Evolutionary conservation across 2,797 vertebrate genomes (phyloP).

Genomic region (Parauchenoglanis punctatus): DNA sequence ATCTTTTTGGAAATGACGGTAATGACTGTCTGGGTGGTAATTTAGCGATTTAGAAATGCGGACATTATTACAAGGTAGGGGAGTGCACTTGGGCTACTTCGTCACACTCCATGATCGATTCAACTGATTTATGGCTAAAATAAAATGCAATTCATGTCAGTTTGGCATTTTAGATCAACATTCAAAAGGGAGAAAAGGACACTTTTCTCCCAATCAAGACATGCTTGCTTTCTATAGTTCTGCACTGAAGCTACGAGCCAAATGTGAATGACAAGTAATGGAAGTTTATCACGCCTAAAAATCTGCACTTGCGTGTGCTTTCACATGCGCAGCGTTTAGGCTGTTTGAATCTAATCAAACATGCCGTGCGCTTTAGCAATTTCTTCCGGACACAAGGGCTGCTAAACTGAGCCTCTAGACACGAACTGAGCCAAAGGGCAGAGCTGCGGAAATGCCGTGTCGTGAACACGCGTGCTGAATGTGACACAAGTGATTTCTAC

Average conservation of each 20-base stretch:
- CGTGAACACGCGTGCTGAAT: not conserved
- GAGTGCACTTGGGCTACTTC: not conserved
- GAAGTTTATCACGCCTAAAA: not conserved
- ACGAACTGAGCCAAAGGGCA: not conserved
- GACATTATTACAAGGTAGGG: not conserved
- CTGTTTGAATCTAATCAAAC: not conserved
- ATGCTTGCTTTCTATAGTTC: not conserved
- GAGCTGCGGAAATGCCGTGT: not conserved
- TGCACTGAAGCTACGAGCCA: not conserved
- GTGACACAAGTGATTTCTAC: not conserved
- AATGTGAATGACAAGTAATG: not conserved
- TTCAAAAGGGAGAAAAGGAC: not conserved
- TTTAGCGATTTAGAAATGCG: not conserved
- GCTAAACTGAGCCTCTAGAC: slow-evolving; percentile 4
- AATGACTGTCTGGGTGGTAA: not conserved
- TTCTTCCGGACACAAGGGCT: not conserved
- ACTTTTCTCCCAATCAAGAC: no score
- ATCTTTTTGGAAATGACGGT: not conserved
- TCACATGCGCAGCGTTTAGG: not conserved
- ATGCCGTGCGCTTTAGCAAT: not conserved
- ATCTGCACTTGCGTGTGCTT: not conserved
- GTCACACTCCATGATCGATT: not conserved
- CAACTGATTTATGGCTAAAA: not conserved
- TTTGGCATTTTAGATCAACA: not conserved
- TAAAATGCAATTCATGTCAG: not conserved